A percentile compares a stretch with the other conserved stretches of the same genome.
phyloP scores from a whole-genome alignment of 2,888 invertebrate species.

The Athripsodes cinereus region DNA sequence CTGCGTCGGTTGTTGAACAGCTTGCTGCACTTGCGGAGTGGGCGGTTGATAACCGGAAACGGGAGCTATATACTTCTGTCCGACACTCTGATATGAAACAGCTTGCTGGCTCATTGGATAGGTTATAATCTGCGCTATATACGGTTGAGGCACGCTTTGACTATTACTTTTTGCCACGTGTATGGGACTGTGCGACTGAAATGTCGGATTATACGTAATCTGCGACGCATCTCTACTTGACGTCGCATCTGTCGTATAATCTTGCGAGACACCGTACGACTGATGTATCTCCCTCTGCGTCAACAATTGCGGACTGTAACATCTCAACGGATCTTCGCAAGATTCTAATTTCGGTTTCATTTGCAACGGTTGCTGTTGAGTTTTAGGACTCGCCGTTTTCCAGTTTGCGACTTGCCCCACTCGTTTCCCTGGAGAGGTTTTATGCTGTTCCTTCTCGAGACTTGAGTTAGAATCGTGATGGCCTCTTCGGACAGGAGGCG shows the following conservation, averaged over 20 bases:
- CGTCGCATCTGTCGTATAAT: slow-evolving; percentile 29
- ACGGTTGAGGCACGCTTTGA: slow-evolving; percentile 37
- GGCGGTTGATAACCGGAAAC: slow-evolving; percentile 46
- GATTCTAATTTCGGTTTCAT: slow-evolving; percentile 30
- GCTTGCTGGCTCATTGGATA: slow-evolving; percentile 48
- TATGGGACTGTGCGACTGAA: slow-evolving; percentile 49
- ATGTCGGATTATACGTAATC: slow-evolving; percentile 49
- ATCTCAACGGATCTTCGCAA: slow-evolving; percentile 40
- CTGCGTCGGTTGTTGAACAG: slow-evolving; percentile 29
- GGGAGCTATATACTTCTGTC: slow-evolving; percentile 45
- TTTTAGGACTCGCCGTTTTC: slow-evolving; percentile 43
- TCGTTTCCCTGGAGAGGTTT: slow-evolving; percentile 41
- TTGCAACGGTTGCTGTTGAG: slow-evolving; percentile 33
- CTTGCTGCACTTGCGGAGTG: slow-evolving; percentile 28
- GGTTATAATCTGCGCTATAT: slow-evolving; percentile 46
- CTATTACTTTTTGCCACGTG: slow-evolving; percentile 36
- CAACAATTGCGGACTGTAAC: slow-evolving; percentile 34
- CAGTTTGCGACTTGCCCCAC: slow-evolving; percentile 44
- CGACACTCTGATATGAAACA: slow-evolving; percentile 38
- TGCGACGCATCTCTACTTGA: slow-evolving; percentile 42
- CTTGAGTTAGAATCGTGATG: slow-evolving; percentile 29
- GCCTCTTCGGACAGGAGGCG: slow-evolving; percentile 42
- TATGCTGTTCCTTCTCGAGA: slow-evolving; percentile 31
- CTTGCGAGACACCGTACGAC: slow-evolving; percentile 30
- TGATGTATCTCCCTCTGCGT: slow-evolving; percentile 32